Base-by-base conservation (phyloP, 2,113 vertebrate genomes). In the Nibea coibor region DNA sequence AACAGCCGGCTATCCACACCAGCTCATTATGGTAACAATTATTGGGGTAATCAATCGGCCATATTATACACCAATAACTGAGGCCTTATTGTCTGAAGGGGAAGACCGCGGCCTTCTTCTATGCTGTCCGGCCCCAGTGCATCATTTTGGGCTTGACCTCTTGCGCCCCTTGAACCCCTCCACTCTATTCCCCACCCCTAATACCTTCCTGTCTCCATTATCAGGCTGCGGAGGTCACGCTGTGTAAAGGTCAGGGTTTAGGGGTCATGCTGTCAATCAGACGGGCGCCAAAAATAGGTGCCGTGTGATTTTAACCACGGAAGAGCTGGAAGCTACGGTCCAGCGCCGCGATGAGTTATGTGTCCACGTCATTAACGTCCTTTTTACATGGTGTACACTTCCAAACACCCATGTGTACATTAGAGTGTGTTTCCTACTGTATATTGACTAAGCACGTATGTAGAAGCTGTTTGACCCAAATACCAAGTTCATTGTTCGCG, bases 191-290 rank as follows among this genome's bases (percentile, higher is more conserved):
- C 86, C 81, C 83, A 24, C 77, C 80, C 80, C 72, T 93, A 92
- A 93, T 93, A 93, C 91, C 92, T 94, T 93, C 93, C 92, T 93
- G 92, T 92, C 93, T 92, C 93, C 72, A 92, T 92, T 90, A 91
- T 91, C 82, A 26, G 83, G 80, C 83, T 56, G 58, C 62, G 67
- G 79, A 86, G 91, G 92, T 94, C 88, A 87, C 1, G 62, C 89
- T 85, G 85, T 82, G 86, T 87, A 93, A 92, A 94, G 93, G 92
- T 92, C 91, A 87, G 83, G 67, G 71, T 88, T 89, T 85, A 89
- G 67, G 65, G 91, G 91, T 93, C 81, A 62, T 0, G 74, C 86
- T 85, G 91, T 92, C 91, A 91, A 85, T 91, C 87, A 83, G 76
- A 20, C 64, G 11, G 81, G 75, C 69, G 72, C 87, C 76, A 68